Conservation (phyloP, 2,888 invertebrate genomes). For the Oasisia sp. region DNA sequence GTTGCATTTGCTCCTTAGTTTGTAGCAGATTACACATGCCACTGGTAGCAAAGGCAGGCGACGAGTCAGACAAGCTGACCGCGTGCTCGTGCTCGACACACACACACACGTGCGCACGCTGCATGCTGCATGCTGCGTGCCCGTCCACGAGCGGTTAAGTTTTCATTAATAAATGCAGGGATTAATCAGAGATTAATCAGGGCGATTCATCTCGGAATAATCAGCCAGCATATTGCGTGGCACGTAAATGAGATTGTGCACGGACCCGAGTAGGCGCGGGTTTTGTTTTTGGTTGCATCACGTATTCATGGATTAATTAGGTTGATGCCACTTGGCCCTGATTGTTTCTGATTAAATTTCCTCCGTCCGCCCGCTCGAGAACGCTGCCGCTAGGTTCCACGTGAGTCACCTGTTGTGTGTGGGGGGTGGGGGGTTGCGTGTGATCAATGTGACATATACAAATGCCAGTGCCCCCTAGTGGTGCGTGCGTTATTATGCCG, state of each 20-base stretch:
- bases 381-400: neutral
- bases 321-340: neutral
- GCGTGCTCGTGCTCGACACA: no score
- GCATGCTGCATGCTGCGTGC: neutral
- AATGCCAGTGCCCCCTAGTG: neutral
- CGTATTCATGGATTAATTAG: conserved; percentile 17
- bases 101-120: neutral
- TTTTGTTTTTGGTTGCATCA: conserved; percentile 17
- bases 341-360: conserved; percentile 17
- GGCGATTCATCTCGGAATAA: conserved; percentile 17
- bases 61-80: neutral
- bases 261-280: neutral
- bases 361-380: neutral
- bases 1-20: conserved; percentile 13
- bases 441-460: neutral
- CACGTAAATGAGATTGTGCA: conserved; percentile 3
- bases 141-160: neutral
- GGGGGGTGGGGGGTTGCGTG: neutral
- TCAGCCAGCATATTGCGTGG: neutral
- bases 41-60: neutral
- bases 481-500: no score
- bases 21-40: neutral
- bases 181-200: conserved; percentile 7
- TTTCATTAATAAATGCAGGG: conserved; percentile 17
- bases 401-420: neutral